Conservation (phyloP, 2,888 invertebrate species). For the Eupithecia tripunctaria region DNA sequence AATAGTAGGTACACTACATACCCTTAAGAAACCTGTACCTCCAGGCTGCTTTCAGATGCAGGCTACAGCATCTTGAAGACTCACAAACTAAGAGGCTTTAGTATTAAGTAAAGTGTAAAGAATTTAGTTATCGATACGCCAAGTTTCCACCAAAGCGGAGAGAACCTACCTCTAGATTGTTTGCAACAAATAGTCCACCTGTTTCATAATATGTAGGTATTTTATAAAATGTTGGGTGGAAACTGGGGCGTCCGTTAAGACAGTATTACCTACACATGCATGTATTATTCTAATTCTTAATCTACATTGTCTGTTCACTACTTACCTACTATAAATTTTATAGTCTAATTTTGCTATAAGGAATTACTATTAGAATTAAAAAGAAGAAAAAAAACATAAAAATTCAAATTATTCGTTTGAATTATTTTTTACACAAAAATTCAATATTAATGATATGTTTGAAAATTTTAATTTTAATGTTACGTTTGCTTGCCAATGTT, state of each 20-base stretch:
- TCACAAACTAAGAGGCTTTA: neutral
- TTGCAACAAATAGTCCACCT: neutral
- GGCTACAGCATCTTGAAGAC: neutral
- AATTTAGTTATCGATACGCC: neutral
- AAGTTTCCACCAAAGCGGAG: neutral
- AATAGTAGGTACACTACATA: neutral
- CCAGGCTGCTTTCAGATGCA: neutral
- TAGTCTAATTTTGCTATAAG: neutral
- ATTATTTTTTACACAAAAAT: too few species aligned
- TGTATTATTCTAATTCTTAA: neutral
- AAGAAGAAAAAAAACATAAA: neutral
- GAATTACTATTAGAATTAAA: neutral
- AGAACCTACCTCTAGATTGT: neutral
- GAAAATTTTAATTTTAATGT: neutral
- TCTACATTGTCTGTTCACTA: too few species aligned
- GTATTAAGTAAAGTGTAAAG: neutral
- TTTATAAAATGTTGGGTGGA: neutral
- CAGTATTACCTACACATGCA: neutral
- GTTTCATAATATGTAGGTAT: neutral
- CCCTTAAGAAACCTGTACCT: neutral
- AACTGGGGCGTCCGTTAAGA: neutral
- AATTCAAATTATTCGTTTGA: neutral
- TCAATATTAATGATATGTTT: neutral
- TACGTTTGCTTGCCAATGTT: neutral
- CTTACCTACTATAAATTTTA: too few species aligned